phyloP scores from a whole-genome alignment of 2,113 vertebrate species.

The Poeciliopsis retropinna region DNA sequence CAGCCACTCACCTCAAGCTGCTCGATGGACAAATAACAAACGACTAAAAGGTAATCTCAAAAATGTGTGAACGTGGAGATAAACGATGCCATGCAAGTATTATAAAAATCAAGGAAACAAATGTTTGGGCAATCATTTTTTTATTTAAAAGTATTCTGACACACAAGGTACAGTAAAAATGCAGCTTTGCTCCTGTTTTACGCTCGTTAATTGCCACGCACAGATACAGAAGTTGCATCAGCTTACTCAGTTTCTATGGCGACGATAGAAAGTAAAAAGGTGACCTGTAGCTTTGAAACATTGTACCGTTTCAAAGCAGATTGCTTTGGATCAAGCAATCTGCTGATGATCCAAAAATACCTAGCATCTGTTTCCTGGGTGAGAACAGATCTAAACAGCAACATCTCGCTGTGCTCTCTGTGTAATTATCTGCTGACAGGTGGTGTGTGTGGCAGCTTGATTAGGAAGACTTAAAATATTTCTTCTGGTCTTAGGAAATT shows the following conservation, averaged over 20 bases:
- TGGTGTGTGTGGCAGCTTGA: conserved; percentile 12
- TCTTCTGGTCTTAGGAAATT: neutral
- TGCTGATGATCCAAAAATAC: conserved; percentile 18
- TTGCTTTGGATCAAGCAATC: too few relatives aligned
- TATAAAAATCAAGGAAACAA: conserved; percentile 5
- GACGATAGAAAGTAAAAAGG: conserved; percentile 12
- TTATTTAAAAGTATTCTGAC: neutral
- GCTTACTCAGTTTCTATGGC: conserved; percentile 24
- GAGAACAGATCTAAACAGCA: conserved; percentile 12
- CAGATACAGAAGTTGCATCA: neutral
- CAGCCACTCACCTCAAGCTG: conserved; percentile 30
- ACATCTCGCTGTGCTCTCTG: neutral
- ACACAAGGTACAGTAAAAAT: neutral
- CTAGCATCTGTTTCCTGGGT: conserved; percentile 33
- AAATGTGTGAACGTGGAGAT: conserved; percentile 36
- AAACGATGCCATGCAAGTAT: conserved; percentile 36
- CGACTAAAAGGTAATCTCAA: conserved; percentile 50
- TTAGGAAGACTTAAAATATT: conserved; percentile 4
- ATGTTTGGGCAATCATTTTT: neutral
- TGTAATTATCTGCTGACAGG: conserved; percentile 30
- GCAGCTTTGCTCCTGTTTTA: neutral
- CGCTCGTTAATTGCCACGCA: neutral
- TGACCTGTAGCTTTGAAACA: conserved; percentile 31
- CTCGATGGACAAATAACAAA: conserved; percentile 33
- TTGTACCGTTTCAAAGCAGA: neutral